These are phyloP conservation scores for Erebia palarica DNA, from an alignment of 2,888 invertebrate genomes.

Conservation along the genomic window DNA sequence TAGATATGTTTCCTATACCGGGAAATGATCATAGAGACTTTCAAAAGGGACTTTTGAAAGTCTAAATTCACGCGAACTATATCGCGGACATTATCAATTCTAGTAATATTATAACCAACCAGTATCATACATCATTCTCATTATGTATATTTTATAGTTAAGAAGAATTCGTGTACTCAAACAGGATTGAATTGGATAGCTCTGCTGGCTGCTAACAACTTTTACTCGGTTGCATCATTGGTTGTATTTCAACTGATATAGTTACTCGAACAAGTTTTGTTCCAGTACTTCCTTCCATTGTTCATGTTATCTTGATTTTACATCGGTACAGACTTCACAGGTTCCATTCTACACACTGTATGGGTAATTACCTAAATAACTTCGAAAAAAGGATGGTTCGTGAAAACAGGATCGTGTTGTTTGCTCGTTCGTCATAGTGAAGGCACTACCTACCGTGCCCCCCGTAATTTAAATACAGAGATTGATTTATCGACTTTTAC, in stretches of 20 bases:
- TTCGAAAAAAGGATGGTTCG: too few relatives aligned
- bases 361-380: neutral
- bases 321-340: neutral
- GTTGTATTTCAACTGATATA: neutral
- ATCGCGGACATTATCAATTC: too few relatives aligned
- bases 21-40: too few relatives aligned
- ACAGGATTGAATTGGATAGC: neutral
- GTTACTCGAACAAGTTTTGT: neutral
- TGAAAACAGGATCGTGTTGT: too few relatives aligned
- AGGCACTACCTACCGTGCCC: too few relatives aligned
- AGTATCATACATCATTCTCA: neutral
- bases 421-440: too few relatives aligned
- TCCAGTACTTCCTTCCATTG: slow-evolving; percentile 12
- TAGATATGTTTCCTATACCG: too few relatives aligned
- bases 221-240: slow-evolving; percentile 19
- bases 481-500: too few relatives aligned
- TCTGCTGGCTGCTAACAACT: slow-evolving; percentile 1
- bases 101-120: too few relatives aligned
- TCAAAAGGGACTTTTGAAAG: too few relatives aligned
- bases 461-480: too few relatives aligned
- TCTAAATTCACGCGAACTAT: too few relatives aligned
- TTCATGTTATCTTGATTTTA: neutral
- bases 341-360: neutral
- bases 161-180: neutral
- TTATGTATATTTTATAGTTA: neutral